Base-by-base conservation (phyloP, 2,888 invertebrate species). In the Tholera decimalis region DNA sequence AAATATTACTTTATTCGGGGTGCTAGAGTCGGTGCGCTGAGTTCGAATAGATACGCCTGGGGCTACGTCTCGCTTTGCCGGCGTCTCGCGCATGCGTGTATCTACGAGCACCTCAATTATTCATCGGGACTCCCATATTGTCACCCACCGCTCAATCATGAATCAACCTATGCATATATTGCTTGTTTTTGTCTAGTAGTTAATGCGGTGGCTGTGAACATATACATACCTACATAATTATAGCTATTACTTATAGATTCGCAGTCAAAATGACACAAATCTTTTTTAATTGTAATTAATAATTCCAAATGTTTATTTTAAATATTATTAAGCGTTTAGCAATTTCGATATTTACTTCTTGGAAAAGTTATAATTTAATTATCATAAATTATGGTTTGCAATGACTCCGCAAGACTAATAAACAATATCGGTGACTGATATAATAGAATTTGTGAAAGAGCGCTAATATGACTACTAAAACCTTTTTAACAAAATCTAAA, bases 11-110 rank as follows among this genome's bases (percentile, higher is more conserved):
- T 75, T 61, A 69, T 69, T 62, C 49, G 53, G 53, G 59, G 60
- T 61, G 61, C 46, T 50, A 46, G 46, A 62, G 39, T 60, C 60
- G 30, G 55, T 60, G 68, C 69, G 68, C 77, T 73, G 72, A 73
- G 75, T 71, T 69, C 71, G 46, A 58, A 69, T 71, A 64, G 62
- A 83, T 84, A 81, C 81, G 80, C 74, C 82, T 67, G 70, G 79
- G 79, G 80, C 62, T 79, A 78, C 73, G 79, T 80, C 81, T 82
- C 79, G 73, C 73, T 80, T 72, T 70, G 79, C 63, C 70, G 73
- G 82, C 83, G 79, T 78, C 63, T 71, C 88, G 91, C 94, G 93
- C 94, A 91, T 92, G 94, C 94, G 94, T 85, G 83, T 73, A 76
- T 68, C 77, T 82, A 60, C 55, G 61, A 57, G 35, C 49, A 43